Evolutionary conservation across 1,140 invertebrate genomes (phyloP).

Genomic region (Maconellicoccus hirsutus): DNA sequence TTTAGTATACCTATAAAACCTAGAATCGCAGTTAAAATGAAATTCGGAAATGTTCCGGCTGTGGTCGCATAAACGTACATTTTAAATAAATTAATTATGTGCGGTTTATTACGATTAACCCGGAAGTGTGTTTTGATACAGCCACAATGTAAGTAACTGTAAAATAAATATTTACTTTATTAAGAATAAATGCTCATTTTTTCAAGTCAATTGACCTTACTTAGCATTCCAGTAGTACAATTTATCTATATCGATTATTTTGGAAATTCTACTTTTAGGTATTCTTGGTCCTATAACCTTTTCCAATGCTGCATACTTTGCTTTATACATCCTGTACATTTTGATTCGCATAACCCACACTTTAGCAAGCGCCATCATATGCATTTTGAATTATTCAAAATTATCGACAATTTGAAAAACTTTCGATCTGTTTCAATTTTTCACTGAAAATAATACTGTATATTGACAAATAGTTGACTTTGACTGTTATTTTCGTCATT

Average conservation of each 20-base stretch:
- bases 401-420: no score
- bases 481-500: no score
- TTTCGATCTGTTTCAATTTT: no score
- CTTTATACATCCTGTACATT: no score
- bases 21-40: background rate
- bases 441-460: no score
- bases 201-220: background rate
- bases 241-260: background rate
- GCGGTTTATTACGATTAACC: background rate
- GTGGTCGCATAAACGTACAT: background rate
- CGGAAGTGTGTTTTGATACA: slow-evolving; percentile 11
- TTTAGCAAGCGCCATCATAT: no score
- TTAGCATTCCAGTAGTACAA: background rate
- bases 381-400: no score
- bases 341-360: no score
- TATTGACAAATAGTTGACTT: no score
- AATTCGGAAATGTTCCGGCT: background rate
- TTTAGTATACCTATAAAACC: background rate
- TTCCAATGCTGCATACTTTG: no score
- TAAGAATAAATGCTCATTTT: no score
- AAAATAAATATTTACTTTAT: background rate
- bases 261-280: background rate
- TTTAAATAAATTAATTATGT: background rate
- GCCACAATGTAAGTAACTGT: background rate
- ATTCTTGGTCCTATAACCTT: no score